Evolutionary conservation across 2,113 vertebrate genomes (phyloP), one percentile per base, ranked within the genome.

Genomic region (Burhinus oedicnemus): DNA sequence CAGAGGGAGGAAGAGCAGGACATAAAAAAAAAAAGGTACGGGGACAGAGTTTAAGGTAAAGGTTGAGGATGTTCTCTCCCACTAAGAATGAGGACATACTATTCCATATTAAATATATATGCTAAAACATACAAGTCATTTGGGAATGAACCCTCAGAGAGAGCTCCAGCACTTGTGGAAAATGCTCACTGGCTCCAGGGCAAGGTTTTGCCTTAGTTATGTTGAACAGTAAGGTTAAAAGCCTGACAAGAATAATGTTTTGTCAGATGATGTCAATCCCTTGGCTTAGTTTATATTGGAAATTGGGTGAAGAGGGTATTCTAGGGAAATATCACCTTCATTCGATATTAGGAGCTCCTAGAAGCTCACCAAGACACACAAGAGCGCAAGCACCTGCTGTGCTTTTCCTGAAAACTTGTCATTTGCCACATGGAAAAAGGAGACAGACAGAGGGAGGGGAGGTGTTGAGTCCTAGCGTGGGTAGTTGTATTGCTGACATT

Each of bases 361-460:
- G 60, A 74, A 85, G 45, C 82, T 76, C 64, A 20, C 51, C 6
- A 60, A 81, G 60, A 61, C 76, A 42, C 57, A 71, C 60, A 76
- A 75, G 72, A 96, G 90, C n/a, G 0, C 78, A 57, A 85, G 90
- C 45, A 94, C 93, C 89, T 92, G 90, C 91, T 94, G 86, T 85
- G 89, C 83, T 95, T 95, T 94, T 93, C 96, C 95, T 77, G 60
- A 90, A 92, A 74, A 64, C 75, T 65, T 51, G 36, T 54, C 68
- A 49, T 94, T 72, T 89, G 88, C 92, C 84, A 82, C 95, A 84
- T 58, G 87, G 94, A 66, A 44, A 90, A 71, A 95, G 75, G 94
- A 97, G 94, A 93, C 83, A 97, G 96, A 95, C 95, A 97, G 88
- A 95, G 95, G 92, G 95, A 97, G 95, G 95, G 93, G 95, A 96